Evolutionary conservation across 1,140 invertebrate genomes (phyloP), one percentile per base, ranked within the genome.

Genomic region (Cecropterus lyciades): DNA sequence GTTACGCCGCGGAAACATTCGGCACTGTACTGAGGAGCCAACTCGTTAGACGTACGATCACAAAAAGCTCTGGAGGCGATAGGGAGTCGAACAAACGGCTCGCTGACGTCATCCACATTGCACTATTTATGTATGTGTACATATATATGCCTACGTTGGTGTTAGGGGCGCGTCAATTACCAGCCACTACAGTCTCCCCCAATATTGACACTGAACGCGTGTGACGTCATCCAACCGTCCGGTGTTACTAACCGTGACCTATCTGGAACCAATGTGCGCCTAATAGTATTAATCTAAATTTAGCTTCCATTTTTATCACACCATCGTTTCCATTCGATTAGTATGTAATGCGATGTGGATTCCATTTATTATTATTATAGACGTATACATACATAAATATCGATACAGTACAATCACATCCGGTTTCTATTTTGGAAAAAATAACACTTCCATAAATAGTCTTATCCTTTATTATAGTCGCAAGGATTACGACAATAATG

Each of bases 191-290:
- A 45, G 42, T 16, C 42, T 46, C 43, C 43, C 49, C 43, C 56
- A 30, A 46, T 30, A 45, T 59, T 30, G 17, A 57, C 55, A 20
- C 2, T 59, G 43, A 14, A 59, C 42, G 42, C 55, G 17, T 57
- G 5, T 59, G 55, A 43, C 37, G 53, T 56, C 33, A 56, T 33
- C 4, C 42, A 13, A 3, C 42, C 13, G 17, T 46, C 42, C 40
- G 43, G n/a, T 59, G 42, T 59, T 49, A 49, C 46, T 24, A 30
- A 33, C 55, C 55, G 17, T 59, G 55, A 59, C 55, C 42, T 59
- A 59, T 59, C 55, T 46, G 42, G 42, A 46, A 46, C 42, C 20
- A 2, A 20, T 20, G 20, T 20, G 5, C 5, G 20, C 5, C 1
- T 20, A 20, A 20, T 20, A 11, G 40, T 6, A 57, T 30, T 11